Percentiles rank a stretch among this genome's conserved stretches.
phyloP scores from a whole-genome alignment of 1,140 invertebrate genomes.

The Helicoverpa zea region DNA sequence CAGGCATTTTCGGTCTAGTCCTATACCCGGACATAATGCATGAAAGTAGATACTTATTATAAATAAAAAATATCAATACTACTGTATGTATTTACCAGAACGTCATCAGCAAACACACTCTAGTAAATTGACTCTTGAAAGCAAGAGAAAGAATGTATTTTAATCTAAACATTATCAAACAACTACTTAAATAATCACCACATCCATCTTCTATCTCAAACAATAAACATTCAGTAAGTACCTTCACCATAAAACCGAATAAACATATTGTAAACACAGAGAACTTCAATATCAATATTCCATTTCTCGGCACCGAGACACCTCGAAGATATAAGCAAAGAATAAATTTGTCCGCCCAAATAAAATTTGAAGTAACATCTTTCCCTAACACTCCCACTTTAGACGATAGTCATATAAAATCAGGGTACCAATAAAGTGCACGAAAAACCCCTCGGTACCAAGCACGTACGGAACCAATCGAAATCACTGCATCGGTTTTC shows the following conservation, averaged over 20 bases:
- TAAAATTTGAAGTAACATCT: constrained; percentile 40
- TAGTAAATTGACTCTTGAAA: too few relatives aligned
- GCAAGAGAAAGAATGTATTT: too few relatives aligned
- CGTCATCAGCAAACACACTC: too few relatives aligned
- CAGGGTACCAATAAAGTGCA: constrained; percentile 51
- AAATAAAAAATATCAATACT: too few relatives aligned
- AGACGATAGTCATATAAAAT: constrained; percentile 52
- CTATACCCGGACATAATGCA: too few relatives aligned
- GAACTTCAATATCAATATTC: not conserved
- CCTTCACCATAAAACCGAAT: not conserved
- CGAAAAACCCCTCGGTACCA: constrained; percentile 48
- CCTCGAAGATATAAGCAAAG: not conserved
- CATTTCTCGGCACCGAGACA: not conserved
- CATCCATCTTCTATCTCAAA: not conserved
- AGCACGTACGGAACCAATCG: constrained; percentile 55
- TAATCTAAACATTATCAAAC: too few relatives aligned
- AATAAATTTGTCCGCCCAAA: constrained; percentile 44
- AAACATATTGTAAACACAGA: not conserved
- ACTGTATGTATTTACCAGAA: too few relatives aligned
- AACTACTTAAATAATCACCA: too few relatives aligned
- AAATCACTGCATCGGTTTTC: constrained; percentile 54
- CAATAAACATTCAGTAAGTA: not conserved
- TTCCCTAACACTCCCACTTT: constrained; percentile 20
- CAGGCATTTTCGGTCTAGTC: too few relatives aligned
- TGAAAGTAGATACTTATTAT: too few relatives aligned